Conservation (phyloP, 2,797 vertebrate genomes). For the Poecile montanus region DNA sequence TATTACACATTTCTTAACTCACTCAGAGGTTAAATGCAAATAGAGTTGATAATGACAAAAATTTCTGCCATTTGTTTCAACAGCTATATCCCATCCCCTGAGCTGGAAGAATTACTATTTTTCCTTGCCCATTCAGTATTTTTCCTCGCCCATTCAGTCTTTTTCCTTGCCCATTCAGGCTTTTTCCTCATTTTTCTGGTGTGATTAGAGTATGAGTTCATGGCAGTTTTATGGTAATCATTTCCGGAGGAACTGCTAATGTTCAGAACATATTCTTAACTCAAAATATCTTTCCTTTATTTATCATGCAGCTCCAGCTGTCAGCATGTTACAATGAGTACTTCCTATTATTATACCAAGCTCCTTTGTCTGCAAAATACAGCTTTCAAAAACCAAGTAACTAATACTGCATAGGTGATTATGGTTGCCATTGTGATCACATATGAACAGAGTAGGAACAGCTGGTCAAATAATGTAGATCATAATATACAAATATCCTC, state of each 20-base stretch:
- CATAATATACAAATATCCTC: conserved; percentile 40
- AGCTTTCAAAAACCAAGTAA: conserved; percentile 27
- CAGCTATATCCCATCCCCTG: not conserved
- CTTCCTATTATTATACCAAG: conserved; percentile 29
- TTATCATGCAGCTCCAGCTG: conserved; percentile 19
- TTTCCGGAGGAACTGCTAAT: not conserved
- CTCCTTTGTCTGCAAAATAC: conserved; percentile 38
- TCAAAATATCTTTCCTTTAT: conserved; percentile 19
- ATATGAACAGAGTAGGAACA: conserved; percentile 22
- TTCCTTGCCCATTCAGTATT: too few relatives aligned
- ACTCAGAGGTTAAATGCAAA: not conserved
- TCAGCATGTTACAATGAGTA: not conserved
- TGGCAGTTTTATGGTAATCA: not conserved
- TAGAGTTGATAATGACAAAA: not conserved
- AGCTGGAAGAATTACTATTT: not conserved
- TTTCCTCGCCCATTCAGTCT: not conserved
- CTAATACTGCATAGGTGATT: conserved; percentile 53
- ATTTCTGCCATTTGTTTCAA: not conserved
- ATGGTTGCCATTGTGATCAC: conserved; percentile 27
- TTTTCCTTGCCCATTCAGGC: not conserved
- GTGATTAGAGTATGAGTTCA: not conserved
- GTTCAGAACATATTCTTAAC: conserved; percentile 4
- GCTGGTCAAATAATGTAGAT: conserved; percentile 60
- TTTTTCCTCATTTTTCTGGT: not conserved
- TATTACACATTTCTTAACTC: not conserved